Base-by-base conservation (phyloP, 30 jellyfish, hydroid and myxozoan species). In the Catostylus mosaicus region DNA sequence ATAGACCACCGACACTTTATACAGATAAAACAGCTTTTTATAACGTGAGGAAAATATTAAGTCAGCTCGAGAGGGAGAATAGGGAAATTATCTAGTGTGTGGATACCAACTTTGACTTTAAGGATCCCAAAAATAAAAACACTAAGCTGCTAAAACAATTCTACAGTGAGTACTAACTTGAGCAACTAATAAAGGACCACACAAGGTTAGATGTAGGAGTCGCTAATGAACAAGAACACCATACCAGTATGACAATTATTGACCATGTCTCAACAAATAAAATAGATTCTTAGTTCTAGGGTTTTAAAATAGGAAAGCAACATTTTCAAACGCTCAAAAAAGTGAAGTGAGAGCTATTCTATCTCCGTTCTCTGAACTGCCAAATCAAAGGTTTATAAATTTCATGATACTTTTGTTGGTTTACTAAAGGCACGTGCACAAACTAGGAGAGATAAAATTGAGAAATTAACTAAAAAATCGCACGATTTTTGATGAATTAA, bases 261-360 rank as follows among this genome's bases (percentile, higher is more conserved):
- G 81, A 68, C 81, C 81, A 68, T 68, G 9, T 33, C 81, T 32
- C 81, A 43, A 43, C 54, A 43, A 43, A 43, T 43, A 43, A n/a
- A n/a, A n/a, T n/a, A n/a, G n/a, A n/a, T n/a, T n/a, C n/a, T n/a
- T n/a, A n/a, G n/a, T n/a, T n/a, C n/a, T n/a, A n/a, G n/a, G n/a
- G n/a, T n/a, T n/a, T n/a, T n/a, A n/a, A n/a, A n/a, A n/a, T n/a
- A n/a, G n/a, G n/a, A n/a, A n/a, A n/a, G n/a, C n/a, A n/a, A n/a
- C n/a, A n/a, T n/a, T n/a, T n/a, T n/a, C n/a, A n/a, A n/a, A n/a
- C n/a, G n/a, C 54, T 43, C 14, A 43, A 43, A 43, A 16, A 43
- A 43, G 54, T 0, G 54, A 43, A 43, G 8, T 43, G 54, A 16
- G 54, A 43, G 54, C 54, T 6, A 43, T 9, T 43, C 54, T 43